phyloP scores from a whole-genome alignment of 2,113 vertebrate genomes.

The Ciconia maguari region DNA sequence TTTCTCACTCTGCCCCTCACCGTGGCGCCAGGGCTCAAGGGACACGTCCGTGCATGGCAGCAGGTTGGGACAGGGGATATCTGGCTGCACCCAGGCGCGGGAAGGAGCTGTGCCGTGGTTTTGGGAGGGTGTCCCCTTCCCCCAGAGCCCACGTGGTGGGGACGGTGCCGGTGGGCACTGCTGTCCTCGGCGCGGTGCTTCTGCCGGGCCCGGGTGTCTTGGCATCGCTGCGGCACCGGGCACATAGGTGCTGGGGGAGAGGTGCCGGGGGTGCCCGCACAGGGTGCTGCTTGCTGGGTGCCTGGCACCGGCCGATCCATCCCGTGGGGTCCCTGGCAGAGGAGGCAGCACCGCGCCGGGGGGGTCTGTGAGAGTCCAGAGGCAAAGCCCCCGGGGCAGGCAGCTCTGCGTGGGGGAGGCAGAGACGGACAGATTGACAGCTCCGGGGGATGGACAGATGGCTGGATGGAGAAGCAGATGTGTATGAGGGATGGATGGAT shows the following conservation, averaged over 20 bases:
- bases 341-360: background rate
- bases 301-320: background rate
- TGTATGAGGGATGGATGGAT: background rate
- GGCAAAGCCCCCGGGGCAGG: background rate
- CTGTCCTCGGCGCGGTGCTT: background rate
- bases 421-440: constrained; percentile 20
- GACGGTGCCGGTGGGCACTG: background rate
- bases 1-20: background rate
- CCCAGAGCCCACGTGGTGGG: accelerated
- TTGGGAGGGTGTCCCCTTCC: background rate
- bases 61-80: background rate
- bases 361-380: background rate
- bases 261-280: background rate
- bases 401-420: background rate
- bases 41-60: accelerated
- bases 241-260: background rate
- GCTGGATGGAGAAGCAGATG: background rate
- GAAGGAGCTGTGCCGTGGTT: accelerated
- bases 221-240: background rate
- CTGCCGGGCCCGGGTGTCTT: too few species aligned
- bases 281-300: background rate
- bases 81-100: accelerated
- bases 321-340: background rate
- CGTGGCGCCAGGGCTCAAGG: background rate
- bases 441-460: constrained; percentile 45